Percentiles rank a stretch among this genome's conserved stretches.
Conservation (phyloP, 2,113 vertebrate genomes). For the Chroicocephalus ridibundus region DNA sequence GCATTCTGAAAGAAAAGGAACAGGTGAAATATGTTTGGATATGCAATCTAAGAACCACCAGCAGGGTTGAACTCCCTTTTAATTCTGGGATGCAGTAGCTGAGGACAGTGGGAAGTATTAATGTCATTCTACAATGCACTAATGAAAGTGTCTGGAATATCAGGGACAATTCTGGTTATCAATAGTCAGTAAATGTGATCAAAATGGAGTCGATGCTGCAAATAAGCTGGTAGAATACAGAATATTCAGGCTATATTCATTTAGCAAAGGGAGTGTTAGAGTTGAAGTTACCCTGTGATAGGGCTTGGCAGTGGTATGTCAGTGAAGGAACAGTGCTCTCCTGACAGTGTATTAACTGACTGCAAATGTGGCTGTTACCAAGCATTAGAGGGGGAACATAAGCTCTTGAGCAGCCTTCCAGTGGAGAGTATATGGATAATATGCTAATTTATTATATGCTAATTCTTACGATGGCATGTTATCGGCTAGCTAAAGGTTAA, state of each 20-base stretch:
- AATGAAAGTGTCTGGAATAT: background rate
- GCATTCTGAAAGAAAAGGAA: conserved; percentile 63
- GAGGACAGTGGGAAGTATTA: background rate
- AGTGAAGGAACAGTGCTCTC: background rate
- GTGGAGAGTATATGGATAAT: background rate
- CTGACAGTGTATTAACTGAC: background rate
- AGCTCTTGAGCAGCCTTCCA: background rate
- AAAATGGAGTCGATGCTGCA: background rate
- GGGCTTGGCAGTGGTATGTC: background rate
- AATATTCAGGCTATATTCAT: background rate
- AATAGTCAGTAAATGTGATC: background rate
- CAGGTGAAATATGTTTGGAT: background rate
- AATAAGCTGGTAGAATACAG: background rate
- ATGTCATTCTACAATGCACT: background rate
- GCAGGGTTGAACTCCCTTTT: background rate
- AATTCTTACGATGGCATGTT: background rate
- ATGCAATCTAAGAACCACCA: background rate
- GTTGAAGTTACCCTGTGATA: background rate
- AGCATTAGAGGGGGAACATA: background rate
- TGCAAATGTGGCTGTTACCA: background rate
- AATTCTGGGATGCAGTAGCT: background rate
- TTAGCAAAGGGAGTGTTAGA: background rate
- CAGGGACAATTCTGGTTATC: background rate
- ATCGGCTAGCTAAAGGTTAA: background rate
- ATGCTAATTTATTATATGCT: background rate